These are phyloP conservation scores for Epinotia brunnichana DNA, from an alignment of 2,888 invertebrate genomes.

Conservation along the genomic window DNA sequence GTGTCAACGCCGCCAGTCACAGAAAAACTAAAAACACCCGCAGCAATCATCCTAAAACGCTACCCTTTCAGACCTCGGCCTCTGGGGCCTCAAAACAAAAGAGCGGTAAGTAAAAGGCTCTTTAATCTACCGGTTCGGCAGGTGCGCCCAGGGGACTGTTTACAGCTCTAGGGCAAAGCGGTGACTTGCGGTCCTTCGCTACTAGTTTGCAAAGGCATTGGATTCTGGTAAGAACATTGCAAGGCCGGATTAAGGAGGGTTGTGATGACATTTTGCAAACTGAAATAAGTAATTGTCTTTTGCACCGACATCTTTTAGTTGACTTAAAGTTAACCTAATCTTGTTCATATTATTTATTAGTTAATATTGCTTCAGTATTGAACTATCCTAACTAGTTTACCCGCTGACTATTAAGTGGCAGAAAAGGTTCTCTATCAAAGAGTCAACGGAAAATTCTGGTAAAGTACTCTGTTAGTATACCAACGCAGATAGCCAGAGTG, in stretches of 20 bases:
- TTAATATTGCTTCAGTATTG: too few relatives aligned
- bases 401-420: too few relatives aligned
- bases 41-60: constrained; percentile 38
- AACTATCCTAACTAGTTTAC: too few relatives aligned
- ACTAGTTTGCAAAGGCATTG: neutral
- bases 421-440: too few relatives aligned
- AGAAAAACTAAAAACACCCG: constrained; percentile 29
- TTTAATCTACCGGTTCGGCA: constrained; percentile 66
- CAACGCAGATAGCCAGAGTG: too few relatives aligned
- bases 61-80: constrained; percentile 34
- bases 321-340: neutral
- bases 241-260: neutral
- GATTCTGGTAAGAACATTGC: neutral
- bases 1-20: neutral
- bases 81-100: constrained; percentile 58
- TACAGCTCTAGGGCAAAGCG: constrained; percentile 55
- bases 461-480: too few relatives aligned
- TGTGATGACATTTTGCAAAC: neutral
- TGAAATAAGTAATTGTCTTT: neutral
- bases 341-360: neutral
- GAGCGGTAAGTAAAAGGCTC: constrained; percentile 71
- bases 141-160: constrained; percentile 71
- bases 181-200: constrained; percentile 65
- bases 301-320: neutral
- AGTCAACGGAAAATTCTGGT: too few relatives aligned